Conservation (phyloP, 2,113 vertebrate species). For the Xiphophorus maculatus region DNA sequence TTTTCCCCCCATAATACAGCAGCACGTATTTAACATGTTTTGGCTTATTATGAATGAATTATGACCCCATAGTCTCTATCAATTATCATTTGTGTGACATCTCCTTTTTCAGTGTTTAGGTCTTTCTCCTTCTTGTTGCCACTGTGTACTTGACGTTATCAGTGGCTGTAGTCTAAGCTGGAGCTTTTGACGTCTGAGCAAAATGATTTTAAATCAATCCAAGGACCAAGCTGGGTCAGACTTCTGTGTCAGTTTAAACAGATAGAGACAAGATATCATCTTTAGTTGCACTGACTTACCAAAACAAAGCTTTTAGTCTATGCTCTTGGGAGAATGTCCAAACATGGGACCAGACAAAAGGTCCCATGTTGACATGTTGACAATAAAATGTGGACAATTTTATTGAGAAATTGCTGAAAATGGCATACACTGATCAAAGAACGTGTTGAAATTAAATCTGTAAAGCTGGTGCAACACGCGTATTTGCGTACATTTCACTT, state of each 20-base stretch:
- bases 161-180: conserved; percentile 78
- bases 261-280: conserved; percentile 30
- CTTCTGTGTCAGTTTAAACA: conserved; percentile 47
- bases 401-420: not conserved
- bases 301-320: conserved; percentile 21
- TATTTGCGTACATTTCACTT: not conserved
- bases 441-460: not conserved
- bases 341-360: not conserved
- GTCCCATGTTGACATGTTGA: no score
- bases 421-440: not conserved
- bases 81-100: conserved; percentile 71
- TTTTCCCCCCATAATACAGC: not conserved
- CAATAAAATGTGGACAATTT: not conserved
- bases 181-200: conserved; percentile 68
- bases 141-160: conserved; percentile 77
- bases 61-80: conserved; percentile 37
- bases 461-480: not conserved
- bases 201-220: conserved; percentile 73
- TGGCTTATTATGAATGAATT: conserved; percentile 46
- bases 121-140: conserved; percentile 63
- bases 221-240: conserved; percentile 68
- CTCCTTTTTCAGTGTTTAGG: conserved; percentile 71
- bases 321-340: not conserved
- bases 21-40: conserved; percentile 11
- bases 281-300: conserved; percentile 25